Conservation (phyloP, 1,140 invertebrate genomes). For the Camponotus vicinus region DNA sequence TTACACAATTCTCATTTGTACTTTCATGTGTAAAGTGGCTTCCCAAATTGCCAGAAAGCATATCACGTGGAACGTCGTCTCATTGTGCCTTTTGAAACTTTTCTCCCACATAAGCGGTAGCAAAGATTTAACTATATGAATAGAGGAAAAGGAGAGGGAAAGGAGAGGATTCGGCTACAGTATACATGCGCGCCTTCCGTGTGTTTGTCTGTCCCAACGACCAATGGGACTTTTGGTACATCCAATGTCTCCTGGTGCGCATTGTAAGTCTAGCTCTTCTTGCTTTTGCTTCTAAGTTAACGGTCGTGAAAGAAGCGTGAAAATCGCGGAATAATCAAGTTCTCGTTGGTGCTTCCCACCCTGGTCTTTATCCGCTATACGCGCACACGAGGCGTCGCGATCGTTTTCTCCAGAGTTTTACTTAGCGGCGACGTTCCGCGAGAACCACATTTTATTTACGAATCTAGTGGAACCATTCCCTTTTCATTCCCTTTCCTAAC, state of each 20-base stretch:
- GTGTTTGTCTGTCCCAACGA: slow-evolving; percentile 9
- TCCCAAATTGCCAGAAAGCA: not conserved
- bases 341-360: slow-evolving; percentile 2
- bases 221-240: slow-evolving; percentile 20
- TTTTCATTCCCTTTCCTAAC: not conserved
- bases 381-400: not conserved
- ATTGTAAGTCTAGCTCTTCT: slow-evolving; percentile 34
- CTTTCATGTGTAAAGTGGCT: slow-evolving; percentile 3
- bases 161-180: not conserved
- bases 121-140: slow-evolving; percentile 51
- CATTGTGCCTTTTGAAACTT: slow-evolving; percentile 56
- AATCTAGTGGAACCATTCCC: slow-evolving; percentile 29
- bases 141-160: not conserved
- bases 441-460: slow-evolving; percentile 36
- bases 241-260: slow-evolving; percentile 25
- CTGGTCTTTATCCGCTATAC: not conserved
- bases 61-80: slow-evolving; percentile 35
- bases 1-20: not conserved
- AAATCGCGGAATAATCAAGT: slow-evolving; percentile 68
- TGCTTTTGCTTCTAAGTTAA: slow-evolving; percentile 39
- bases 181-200: slow-evolving; percentile 40
- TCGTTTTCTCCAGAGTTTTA: slow-evolving; percentile 30
- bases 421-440: slow-evolving; percentile 3
- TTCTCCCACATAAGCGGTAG: slow-evolving; percentile 14
- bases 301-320: slow-evolving; percentile 24